These are phyloP conservation scores for Microtus ochrogaster DNA, from an alignment of 2,113 vertebrate genomes.

Conservation along the genomic window DNA sequence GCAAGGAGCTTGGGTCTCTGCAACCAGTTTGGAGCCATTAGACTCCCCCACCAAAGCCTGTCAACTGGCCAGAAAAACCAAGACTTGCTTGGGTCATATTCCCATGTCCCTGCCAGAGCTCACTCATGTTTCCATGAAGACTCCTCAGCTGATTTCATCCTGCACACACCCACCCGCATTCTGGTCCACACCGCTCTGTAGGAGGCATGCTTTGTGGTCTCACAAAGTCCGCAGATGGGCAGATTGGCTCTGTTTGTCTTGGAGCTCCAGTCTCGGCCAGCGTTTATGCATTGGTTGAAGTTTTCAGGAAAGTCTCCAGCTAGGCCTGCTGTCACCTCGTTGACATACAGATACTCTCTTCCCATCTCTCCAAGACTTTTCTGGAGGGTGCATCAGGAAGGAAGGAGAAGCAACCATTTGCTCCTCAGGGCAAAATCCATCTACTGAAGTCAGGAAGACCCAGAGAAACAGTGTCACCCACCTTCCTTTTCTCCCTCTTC, in stretches of 20 bases:
- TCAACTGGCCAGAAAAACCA: conserved; percentile 51
- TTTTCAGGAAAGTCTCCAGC: conserved; percentile 6
- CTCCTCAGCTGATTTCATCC: background rate
- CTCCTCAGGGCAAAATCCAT: background rate
- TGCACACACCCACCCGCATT: background rate
- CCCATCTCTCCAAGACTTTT: background rate
- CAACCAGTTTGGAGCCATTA: background rate
- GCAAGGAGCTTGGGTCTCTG: background rate
- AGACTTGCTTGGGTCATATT: background rate
- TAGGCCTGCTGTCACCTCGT: background rate
- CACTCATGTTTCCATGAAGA: conserved; percentile 14
- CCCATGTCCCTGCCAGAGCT: conserved; percentile 4
- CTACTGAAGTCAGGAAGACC: background rate
- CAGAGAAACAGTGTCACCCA: background rate
- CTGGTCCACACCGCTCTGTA: too few species aligned
- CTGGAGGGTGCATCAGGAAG: background rate
- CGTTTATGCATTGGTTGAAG: background rate
- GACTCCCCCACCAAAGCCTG: background rate
- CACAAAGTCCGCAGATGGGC: background rate
- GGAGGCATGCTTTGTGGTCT: background rate
- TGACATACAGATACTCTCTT: background rate
- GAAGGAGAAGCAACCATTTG: background rate
- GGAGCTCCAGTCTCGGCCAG: background rate
- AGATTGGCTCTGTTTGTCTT: background rate
- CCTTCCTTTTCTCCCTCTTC: background rate